Percentiles rank a stretch among this genome's conserved stretches.
phyloP scores from a whole-genome alignment of 2,113 vertebrate genomes.

The Amazona guildingii region DNA sequence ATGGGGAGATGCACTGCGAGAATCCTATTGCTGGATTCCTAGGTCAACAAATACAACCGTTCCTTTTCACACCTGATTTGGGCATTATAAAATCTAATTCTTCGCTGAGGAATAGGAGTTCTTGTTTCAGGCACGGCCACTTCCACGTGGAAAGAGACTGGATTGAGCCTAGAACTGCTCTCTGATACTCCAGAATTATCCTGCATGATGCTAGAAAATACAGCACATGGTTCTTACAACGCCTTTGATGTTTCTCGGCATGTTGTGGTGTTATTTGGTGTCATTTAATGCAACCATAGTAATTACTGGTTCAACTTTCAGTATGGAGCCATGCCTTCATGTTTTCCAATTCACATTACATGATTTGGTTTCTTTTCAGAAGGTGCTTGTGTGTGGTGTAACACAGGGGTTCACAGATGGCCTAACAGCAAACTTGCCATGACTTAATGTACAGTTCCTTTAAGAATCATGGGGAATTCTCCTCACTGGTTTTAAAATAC shows the following conservation, averaged over 20 bases:
- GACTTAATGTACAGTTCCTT: fast-evolving
- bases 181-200: background rate
- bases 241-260: background rate
- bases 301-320: background rate
- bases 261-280: background rate
- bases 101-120: background rate
- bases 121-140: background rate
- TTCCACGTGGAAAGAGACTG: background rate
- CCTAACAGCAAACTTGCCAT: no score
- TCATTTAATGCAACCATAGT: background rate
- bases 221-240: background rate
- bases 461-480: background rate
- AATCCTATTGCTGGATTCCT: background rate
- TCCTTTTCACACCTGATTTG: background rate
- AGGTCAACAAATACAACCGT: background rate
- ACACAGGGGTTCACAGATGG: fast-evolving
- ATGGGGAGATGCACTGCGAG: background rate
- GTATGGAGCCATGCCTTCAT: background rate
- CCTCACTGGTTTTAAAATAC: background rate
- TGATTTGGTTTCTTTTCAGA: background rate
- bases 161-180: background rate
- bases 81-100: background rate
- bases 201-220: background rate
- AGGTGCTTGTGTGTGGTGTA: background rate
- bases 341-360: background rate